Evolutionary conservation across 30 jellyfish, hydroid and myxozoan species (phyloP).

Genomic region (Turritopsis rubra): DNA sequence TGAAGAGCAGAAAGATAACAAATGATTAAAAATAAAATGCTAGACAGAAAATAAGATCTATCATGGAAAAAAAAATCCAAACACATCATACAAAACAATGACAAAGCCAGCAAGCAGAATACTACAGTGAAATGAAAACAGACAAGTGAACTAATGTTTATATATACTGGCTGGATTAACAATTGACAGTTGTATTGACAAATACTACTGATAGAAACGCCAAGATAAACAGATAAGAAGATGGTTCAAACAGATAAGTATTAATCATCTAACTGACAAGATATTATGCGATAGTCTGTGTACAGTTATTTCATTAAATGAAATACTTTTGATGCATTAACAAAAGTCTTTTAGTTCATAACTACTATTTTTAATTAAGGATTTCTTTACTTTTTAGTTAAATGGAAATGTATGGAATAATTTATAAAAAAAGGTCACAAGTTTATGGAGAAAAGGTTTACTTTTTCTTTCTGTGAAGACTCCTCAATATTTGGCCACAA

Average conservation of each 20-base stretch:
- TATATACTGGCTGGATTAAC: neutral
- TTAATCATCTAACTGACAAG: neutral
- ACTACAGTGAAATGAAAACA: neutral
- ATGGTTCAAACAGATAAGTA: neutral
- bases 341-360: too few relatives aligned
- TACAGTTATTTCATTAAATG: neutral
- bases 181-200: neutral
- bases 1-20: too few relatives aligned
- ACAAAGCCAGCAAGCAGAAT: neutral
- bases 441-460: too few relatives aligned
- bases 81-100: neutral
- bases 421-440: too few relatives aligned
- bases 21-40: too few relatives aligned
- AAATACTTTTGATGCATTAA: neutral
- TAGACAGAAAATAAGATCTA: too few relatives aligned
- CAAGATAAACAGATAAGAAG: neutral
- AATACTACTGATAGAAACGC: neutral
- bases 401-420: too few relatives aligned
- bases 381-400: too few relatives aligned
- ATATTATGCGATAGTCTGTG: neutral
- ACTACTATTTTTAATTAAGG: neutral
- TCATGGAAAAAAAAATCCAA: too few relatives aligned
- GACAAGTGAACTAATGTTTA: neutral
- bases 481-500: neutral
- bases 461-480: too few relatives aligned